Evolutionary conservation across 2,888 invertebrate genomes (phyloP).

Genomic region (Apamea crenata): DNA sequence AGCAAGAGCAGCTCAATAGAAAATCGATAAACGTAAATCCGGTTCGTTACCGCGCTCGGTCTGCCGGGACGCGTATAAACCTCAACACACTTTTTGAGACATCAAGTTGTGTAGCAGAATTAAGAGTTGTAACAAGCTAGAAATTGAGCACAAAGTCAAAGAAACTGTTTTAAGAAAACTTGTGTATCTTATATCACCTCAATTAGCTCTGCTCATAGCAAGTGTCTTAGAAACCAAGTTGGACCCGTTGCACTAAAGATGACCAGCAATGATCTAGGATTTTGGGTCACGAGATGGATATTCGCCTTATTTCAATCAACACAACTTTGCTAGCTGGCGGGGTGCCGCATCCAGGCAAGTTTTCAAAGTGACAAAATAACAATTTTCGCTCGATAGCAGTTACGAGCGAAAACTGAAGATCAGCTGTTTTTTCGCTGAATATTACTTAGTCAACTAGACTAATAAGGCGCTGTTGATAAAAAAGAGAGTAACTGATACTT

Average conservation of each 20-base stretch:
- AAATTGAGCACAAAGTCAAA: background rate
- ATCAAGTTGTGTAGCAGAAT: slow-evolving; percentile 1
- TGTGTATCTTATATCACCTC: background rate
- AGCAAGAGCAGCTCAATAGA: slow-evolving; percentile 42
- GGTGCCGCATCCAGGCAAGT: background rate
- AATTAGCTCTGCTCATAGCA: background rate
- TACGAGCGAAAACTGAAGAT: slow-evolving; percentile 1
- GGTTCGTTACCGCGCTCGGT: slow-evolving; percentile 44
- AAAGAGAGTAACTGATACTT: slow-evolving; percentile 1
- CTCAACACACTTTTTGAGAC: slow-evolving; percentile 28
- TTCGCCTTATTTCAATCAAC: background rate
- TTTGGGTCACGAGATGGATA: background rate
- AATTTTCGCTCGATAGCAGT: background rate
- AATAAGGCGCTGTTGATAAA: slow-evolving; percentile 2
- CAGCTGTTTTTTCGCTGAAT: slow-evolving; percentile 1
- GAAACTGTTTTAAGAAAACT: background rate
- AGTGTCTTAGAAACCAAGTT: background rate
- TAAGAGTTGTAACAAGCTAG: background rate
- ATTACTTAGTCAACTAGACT: background rate
- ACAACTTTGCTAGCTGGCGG: background rate
- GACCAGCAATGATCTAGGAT: no score
- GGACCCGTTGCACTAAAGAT: background rate
- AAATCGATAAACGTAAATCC: slow-evolving; percentile 56
- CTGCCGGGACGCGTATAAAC: slow-evolving; percentile 21
- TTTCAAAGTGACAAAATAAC: background rate